Percentiles rank a stretch among this genome's conserved stretches.
These are phyloP conservation scores for Nebria salina DNA, from an alignment of 2,888 invertebrate genomes.

Conservation along the genomic window DNA sequence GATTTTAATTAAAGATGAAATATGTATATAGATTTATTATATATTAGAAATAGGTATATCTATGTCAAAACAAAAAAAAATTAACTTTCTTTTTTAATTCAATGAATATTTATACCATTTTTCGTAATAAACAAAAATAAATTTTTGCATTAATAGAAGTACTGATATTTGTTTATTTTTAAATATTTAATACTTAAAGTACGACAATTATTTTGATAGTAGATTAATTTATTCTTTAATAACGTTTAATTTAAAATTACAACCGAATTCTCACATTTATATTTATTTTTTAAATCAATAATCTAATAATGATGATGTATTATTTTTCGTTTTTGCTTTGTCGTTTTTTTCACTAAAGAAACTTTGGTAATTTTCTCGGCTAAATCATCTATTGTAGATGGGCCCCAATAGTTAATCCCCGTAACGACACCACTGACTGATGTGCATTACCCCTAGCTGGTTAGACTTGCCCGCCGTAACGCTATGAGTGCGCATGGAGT, in stretches of 20 bases:
- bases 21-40: not conserved
- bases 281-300: no score
- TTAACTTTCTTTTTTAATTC: not conserved
- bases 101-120: not conserved
- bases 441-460: constrained; percentile 7
- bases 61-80: not conserved
- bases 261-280: no score
- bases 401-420: constrained; percentile 11
- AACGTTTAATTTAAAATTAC: no score
- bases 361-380: not conserved
- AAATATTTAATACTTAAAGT: not conserved
- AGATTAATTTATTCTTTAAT: not conserved
- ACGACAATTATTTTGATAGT: not conserved
- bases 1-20: not conserved
- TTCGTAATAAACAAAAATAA: not conserved
- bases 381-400: constrained; percentile 9
- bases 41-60: not conserved
- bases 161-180: no score
- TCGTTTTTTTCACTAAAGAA: not conserved
- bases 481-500: constrained; percentile 2
- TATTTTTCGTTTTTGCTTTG: not conserved
- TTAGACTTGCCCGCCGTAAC: constrained; percentile 1
- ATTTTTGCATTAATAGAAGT: no score
- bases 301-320: not conserved
- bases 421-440: constrained; percentile 30